phyloP scores from a whole-genome alignment of 2,113 vertebrate genomes.

The Pagrus major region DNA sequence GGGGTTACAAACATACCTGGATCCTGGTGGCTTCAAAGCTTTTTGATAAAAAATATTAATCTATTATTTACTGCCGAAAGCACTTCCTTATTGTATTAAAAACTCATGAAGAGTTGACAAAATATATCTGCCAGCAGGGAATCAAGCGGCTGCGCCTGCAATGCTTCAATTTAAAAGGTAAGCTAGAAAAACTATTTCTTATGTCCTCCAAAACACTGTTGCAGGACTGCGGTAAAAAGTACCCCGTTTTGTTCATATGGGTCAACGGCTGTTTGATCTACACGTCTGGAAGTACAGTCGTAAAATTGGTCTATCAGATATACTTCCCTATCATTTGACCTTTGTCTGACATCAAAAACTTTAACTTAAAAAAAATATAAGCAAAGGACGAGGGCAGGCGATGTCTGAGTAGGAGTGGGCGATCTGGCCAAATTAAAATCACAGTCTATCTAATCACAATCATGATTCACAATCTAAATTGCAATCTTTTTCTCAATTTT shows the following conservation, averaged over 20 bases:
- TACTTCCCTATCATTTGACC: not conserved
- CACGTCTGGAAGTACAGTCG: not conserved
- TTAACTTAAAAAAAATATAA: not conserved
- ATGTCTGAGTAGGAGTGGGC: too few relatives aligned
- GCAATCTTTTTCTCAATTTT: too few relatives aligned
- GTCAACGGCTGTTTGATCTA: not conserved
- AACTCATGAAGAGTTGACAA: conserved; percentile 8
- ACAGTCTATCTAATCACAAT: too few relatives aligned
- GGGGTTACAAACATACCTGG: conserved; percentile 61
- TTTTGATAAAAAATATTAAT: conserved; percentile 50
- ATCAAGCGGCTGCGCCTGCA: not conserved
- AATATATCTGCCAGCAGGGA: conserved; percentile 24
- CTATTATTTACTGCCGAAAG: conserved; percentile 45
- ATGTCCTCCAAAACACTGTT: too few relatives aligned
- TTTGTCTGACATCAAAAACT: not conserved
- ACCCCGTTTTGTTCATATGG: not conserved
- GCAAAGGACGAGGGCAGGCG: not conserved
- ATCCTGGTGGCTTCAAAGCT: conserved; percentile 25
- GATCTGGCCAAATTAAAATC: too few relatives aligned
- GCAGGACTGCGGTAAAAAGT: not conserved
- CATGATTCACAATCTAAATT: too few relatives aligned
- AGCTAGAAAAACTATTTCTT: not conserved
- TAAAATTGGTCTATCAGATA: not conserved
- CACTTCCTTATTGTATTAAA: conserved; percentile 40
- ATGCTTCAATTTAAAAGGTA: conserved; percentile 7